Base-by-base conservation (phyloP, 2,888 invertebrate genomes). In the Seira musarum region DNA sequence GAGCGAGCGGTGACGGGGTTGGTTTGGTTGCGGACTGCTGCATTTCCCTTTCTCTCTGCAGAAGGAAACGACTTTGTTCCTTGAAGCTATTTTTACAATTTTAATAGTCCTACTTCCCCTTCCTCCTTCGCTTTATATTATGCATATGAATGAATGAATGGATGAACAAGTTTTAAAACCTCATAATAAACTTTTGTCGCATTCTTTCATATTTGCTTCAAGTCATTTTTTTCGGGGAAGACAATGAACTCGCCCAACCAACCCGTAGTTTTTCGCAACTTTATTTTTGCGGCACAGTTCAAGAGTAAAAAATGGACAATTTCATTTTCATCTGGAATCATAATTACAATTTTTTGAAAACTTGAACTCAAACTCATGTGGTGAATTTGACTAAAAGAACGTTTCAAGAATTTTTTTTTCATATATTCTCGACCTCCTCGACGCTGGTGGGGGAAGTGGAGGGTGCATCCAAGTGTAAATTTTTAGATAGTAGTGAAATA, bases 401-500 rank as follows among this genome's bases (percentile, higher is more conserved):
- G 2, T 30, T 30, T 30, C 30, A 30, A 30, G 30, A 30, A 30
- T 30, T 5, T 30, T 30, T 30, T 30, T 30, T 30, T 8, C 8
- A 30, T 30, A 8, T n/a, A n/a, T n/a, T n/a, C n/a, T n/a, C n/a
- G n/a, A n/a, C n/a, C n/a, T n/a, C n/a, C n/a, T n/a, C n/a, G n/a
- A n/a, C n/a, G n/a, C n/a, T n/a, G n/a, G n/a, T n/a, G n/a, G n/a
- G n/a, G 30, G 30, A 30, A 5, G 30, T 2, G 30, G 30, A 30
- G 19, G 68, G 71, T 40, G 70, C 71, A 78, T 30, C 66, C 77
- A 71, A 66, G 77, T 78, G 77, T 71, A 46, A 78, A 70, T 76
- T 74, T 30, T 76, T 65, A 65, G 77, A 78, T 78, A 78, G 46
- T 65, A 30, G 60, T 35, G 25, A 15, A 71, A 78, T 67, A 71